Percentiles rank a stretch among this genome's conserved stretches.
Conservation (phyloP, 2,888 invertebrate species). For the Erebia ligea region DNA sequence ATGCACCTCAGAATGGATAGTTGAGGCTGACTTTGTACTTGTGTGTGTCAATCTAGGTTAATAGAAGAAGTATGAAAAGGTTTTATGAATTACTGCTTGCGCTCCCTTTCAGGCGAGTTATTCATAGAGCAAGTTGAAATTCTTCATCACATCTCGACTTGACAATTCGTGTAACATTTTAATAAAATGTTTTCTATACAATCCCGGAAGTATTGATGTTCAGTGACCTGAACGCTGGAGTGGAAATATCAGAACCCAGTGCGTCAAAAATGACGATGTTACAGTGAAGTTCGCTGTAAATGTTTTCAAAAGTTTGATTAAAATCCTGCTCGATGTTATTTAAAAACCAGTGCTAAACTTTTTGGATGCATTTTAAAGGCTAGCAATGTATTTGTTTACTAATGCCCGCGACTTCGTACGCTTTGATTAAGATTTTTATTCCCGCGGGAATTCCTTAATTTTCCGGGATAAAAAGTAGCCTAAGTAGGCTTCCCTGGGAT, state of each 20-base stretch:
- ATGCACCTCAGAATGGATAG: too few relatives aligned
- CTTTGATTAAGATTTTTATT: too few relatives aligned
- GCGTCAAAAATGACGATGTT: slow-evolving; percentile 12
- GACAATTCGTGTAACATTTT: not conserved
- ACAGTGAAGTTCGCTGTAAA: not conserved
- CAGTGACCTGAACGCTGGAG: slow-evolving; percentile 25
- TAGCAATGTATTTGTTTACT: not conserved
- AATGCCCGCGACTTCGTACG: too few relatives aligned
- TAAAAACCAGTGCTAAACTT: not conserved
- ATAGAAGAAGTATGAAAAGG: not conserved
- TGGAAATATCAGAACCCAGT: slow-evolving; percentile 8
- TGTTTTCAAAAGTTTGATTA: not conserved
- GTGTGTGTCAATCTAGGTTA: not conserved
- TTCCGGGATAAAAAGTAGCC: too few relatives aligned
- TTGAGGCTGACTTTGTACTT: not conserved
- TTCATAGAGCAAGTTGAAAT: not conserved
- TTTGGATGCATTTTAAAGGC: not conserved
- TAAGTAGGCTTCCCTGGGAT: too few relatives aligned
- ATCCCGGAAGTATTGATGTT: slow-evolving; percentile 22
- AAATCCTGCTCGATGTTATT: not conserved
- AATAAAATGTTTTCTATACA: slow-evolving; percentile 14
- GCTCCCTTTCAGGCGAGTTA: not conserved
- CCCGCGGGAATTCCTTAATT: too few relatives aligned
- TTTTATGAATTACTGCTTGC: not conserved
- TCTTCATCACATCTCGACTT: not conserved